Conservation (phyloP, 1,140 invertebrate species). For the Nebria ingens region DNA sequence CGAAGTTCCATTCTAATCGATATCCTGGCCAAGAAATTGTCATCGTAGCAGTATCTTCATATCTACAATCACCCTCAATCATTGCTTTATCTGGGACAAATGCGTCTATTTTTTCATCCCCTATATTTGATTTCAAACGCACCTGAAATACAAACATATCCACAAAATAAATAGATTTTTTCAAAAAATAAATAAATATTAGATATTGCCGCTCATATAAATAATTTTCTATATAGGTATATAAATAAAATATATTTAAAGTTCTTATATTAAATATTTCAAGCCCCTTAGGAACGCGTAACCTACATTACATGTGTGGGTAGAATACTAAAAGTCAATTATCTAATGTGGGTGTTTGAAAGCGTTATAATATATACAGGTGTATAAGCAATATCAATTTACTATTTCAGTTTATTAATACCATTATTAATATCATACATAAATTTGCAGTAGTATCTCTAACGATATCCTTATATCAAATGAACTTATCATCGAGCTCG, state of each 20-base stretch:
- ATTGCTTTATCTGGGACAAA: slow-evolving; percentile 28
- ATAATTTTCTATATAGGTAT: background rate
- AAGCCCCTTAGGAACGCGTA: too few relatives aligned
- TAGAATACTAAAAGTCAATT: too few relatives aligned
- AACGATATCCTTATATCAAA: too few relatives aligned
- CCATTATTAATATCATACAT: too few relatives aligned
- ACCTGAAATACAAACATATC: slow-evolving; percentile 25
- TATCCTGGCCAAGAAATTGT: slow-evolving; percentile 61
- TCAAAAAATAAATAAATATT: slow-evolving; percentile 4
- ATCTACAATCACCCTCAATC: slow-evolving; percentile 45
- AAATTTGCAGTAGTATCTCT: too few relatives aligned
- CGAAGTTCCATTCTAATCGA: slow-evolving; percentile 54
- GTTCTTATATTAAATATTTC: background rate
- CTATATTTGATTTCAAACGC: slow-evolving; percentile 27
- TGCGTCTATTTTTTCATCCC: slow-evolving; percentile 27
- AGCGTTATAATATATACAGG: too few relatives aligned
- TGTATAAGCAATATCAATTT: too few relatives aligned
- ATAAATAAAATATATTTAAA: background rate
- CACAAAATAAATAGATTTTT: slow-evolving; percentile 10
- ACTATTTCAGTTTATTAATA: too few relatives aligned
- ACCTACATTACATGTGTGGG: too few relatives aligned
- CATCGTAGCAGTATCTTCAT: slow-evolving; percentile 55
- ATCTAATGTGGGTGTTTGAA: too few relatives aligned
- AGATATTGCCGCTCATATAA: background rate
- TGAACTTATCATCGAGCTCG: too few relatives aligned